A percentile compares a stretch with the other conserved stretches of the same genome.
Conservation (phyloP, 2,113 vertebrate genomes). For the Synodontis membranacea region DNA sequence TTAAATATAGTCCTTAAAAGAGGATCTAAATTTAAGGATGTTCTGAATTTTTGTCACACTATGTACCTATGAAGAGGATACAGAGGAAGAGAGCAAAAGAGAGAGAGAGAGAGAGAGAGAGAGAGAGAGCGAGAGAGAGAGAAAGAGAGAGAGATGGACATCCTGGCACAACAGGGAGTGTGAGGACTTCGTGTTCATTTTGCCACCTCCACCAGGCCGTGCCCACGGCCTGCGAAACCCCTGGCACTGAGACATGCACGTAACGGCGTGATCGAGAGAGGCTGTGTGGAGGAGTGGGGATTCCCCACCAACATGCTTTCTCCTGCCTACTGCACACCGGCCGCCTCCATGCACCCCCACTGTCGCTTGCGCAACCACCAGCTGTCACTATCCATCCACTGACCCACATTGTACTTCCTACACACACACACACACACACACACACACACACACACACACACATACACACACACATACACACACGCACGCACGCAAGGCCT, state of each 20-base stretch:
- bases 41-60: neutral
- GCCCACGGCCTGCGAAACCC: constrained; percentile 50
- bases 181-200: constrained; percentile 63
- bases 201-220: constrained; percentile 28
- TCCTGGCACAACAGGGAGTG: constrained; percentile 72
- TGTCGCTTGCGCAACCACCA: constrained; percentile 69
- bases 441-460: constrained; percentile 7
- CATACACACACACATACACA: neutral
- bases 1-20: neutral
- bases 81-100: neutral
- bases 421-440: constrained; percentile 57
- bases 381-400: constrained; percentile 73
- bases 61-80: constrained; percentile 10
- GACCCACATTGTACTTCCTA: constrained; percentile 72
- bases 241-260: constrained; percentile 67
- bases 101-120: neutral
- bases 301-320: constrained; percentile 70
- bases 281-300: constrained; percentile 65
- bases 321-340: constrained; percentile 64
- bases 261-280: constrained; percentile 61
- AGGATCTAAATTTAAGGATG: constrained; percentile 2
- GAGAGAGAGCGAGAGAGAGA: constrained; percentile 13
- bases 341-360: constrained; percentile 57
- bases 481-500: neutral
- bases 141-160: constrained; percentile 35